Percentiles rank a stretch among this genome's conserved stretches.
Conservation (phyloP, 2,113 vertebrate genomes). For the Garra rufa region DNA sequence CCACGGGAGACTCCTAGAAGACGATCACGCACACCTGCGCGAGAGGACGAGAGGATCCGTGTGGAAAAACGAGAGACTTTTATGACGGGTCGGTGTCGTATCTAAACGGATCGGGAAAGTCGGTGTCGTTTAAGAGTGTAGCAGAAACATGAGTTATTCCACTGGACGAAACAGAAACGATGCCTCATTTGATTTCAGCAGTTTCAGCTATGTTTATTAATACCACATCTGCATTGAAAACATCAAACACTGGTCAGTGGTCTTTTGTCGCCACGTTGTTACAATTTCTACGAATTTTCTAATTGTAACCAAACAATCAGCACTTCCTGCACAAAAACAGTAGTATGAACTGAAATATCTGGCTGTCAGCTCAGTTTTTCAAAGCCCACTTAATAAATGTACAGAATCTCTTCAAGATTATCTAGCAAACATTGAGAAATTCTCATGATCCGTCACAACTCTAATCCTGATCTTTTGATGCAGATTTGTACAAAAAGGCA, state of each 20-base stretch:
- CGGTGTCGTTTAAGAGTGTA: background rate
- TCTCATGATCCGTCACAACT: background rate
- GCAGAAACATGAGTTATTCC: background rate
- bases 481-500: background rate
- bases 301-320: background rate
- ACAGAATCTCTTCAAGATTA: background rate
- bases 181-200: background rate
- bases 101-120: background rate
- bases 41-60: background rate
- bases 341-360: background rate
- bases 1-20: conserved; percentile 87
- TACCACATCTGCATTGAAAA: background rate
- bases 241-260: background rate
- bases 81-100: background rate
- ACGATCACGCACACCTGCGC: background rate
- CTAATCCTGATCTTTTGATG: background rate
- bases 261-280: background rate
- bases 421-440: background rate
- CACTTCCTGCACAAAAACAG: background rate
- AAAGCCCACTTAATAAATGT: background rate
- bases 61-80: background rate
- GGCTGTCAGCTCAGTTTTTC: background rate
- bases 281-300: background rate
- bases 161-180: background rate
- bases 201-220: background rate